Conservation (phyloP, 2,888 invertebrate genomes). For the Microctonus aethiopoides region DNA sequence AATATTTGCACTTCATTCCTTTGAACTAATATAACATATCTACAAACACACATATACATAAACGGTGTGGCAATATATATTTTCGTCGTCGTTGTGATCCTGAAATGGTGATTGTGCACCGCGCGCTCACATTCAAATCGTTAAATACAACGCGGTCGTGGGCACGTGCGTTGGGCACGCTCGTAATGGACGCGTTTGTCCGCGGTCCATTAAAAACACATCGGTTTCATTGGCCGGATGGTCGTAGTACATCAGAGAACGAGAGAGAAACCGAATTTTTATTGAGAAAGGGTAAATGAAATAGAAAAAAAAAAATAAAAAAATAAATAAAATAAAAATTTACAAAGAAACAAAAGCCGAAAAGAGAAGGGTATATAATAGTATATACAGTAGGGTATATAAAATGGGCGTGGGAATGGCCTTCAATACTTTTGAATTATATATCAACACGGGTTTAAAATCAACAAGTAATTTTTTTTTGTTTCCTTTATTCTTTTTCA, state of each 20-base stretch:
- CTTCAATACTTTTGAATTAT: constrained; percentile 17
- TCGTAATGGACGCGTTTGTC: constrained; percentile 49
- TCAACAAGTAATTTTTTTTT: constrained; percentile 33
- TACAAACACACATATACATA: neutral
- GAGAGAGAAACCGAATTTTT: constrained; percentile 17
- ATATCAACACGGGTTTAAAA: constrained; percentile 15
- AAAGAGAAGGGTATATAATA: neutral
- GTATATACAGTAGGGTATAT: neutral
- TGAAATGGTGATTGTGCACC: neutral
- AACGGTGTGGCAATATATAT: constrained; percentile 34
- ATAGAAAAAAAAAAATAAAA: neutral
- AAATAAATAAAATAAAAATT: neutral
- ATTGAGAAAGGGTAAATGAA: constrained; percentile 17
- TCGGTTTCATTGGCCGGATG: constrained; percentile 49
- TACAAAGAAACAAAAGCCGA: neutral
- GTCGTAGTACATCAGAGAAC: constrained; percentile 10
- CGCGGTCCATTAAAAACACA: constrained; percentile 58
- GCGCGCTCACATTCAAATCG: constrained; percentile 37
- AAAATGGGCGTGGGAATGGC: constrained; percentile 9
- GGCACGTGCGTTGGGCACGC: constrained; percentile 38
- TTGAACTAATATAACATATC: too few species aligned
- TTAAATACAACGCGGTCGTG: constrained; percentile 39
- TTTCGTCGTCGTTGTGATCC: constrained; percentile 30
- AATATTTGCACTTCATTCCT: too few species aligned
- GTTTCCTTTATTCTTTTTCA: neutral